Evolutionary conservation across 2,113 vertebrate species (phyloP).

Genomic region (Prunella himalayana): DNA sequence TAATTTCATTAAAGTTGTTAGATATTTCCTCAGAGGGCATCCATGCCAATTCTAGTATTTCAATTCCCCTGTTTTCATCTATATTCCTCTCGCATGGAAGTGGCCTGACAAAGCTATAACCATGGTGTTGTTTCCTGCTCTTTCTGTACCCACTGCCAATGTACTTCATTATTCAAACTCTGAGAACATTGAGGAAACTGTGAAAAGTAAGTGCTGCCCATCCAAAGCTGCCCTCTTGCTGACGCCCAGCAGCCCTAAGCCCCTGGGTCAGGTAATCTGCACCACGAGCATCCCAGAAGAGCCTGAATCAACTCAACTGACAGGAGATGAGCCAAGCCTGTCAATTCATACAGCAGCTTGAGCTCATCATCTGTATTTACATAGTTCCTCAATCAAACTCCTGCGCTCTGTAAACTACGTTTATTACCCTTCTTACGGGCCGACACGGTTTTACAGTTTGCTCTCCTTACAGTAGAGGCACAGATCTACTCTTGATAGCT

Average conservation of each 20-base stretch:
- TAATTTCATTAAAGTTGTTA: conserved; percentile 65
- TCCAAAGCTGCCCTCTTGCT: background rate
- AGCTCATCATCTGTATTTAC: conserved; percentile 38
- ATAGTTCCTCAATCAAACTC: conserved; percentile 42
- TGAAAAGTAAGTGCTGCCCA: background rate
- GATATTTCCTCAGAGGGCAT: background rate
- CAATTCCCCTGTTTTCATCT: conserved; percentile 23
- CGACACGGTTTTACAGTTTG: conserved; percentile 42
- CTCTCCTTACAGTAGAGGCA: conserved; percentile 9
- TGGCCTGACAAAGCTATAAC: background rate
- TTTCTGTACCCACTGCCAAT: background rate
- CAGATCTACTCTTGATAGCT: conserved; percentile 21
- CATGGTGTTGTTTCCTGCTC: background rate
- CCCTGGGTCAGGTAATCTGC: conserved; percentile 36
- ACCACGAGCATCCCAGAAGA: conserved; percentile 37
- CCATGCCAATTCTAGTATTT: conserved; percentile 45
- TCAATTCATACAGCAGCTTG: conserved; percentile 17
- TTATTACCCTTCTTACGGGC: background rate
- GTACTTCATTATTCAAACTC: background rate
- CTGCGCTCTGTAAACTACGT: background rate
- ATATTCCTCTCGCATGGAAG: background rate
- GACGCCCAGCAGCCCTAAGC: background rate
- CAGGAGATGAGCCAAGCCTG: conserved; percentile 3
- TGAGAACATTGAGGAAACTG: background rate
- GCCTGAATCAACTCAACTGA: conserved; percentile 25